Evolutionary conservation across 2,113 vertebrate species (phyloP), one percentile per base, ranked within the genome.

Genomic region (Pedionomus torquatus): DNA sequence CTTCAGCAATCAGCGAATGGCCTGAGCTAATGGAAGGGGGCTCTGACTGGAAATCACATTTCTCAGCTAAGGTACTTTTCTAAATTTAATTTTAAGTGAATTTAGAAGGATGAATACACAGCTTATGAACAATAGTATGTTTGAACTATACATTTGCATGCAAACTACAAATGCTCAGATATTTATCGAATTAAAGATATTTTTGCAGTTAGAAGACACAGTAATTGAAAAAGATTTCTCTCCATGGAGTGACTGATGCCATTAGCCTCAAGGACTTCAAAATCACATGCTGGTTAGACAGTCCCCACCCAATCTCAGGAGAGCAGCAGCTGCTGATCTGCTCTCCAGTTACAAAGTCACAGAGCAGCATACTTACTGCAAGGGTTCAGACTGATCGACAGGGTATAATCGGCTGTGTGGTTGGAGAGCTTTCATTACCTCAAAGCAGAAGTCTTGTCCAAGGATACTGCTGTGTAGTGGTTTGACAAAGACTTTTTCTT

Each of bases 391-490:
- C 30, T 26, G 8, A 51, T 18, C 8, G 51, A 39, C 46, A 89
- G 66, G 52, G 31, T 41, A 7, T 33, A 64, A 55, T 68, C 11
- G n/a, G 51, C 75, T 55, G 19, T 6, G 4, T 21, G 37, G 71
- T 30, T 84, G 90, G 83, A 63, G 44, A 60, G 54, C 3, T 3
- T 44, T 69, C 81, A 51, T 94, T 96, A 99, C 99, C 99, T 99
- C 99, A 90, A 99, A 99, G 97, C 99, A 99, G 97, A 99, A 99
- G 96, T 99, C 99, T 94, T 99, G 99, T 61, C 99, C 99, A 75
- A 99, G 98, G 83, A 99, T 98, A 87, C 99, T 99, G 97, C 98
- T 99, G 97, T 99, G 99, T 55, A 99, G 98, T 8, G 99, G 98
- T 87, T 99, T 99, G 95, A 99, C 97, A 39, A 98, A 97, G 24